phyloP scores from a whole-genome alignment of 2,888 invertebrate species.

The Rhagium mordax region DNA sequence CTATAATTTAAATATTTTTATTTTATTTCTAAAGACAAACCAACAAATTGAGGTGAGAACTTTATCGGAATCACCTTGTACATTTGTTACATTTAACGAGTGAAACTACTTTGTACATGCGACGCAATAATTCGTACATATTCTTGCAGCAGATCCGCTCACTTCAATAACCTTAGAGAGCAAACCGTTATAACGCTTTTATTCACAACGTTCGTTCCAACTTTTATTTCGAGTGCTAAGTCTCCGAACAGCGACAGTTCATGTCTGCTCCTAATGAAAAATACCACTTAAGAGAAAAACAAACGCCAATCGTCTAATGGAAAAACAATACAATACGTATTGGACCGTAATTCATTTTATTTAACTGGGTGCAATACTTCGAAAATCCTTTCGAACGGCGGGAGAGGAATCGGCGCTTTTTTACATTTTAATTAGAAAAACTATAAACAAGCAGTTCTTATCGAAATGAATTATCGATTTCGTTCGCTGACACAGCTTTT shows the following conservation, averaged over 20 bases:
- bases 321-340: slow-evolving; percentile 50
- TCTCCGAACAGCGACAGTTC: slow-evolving; percentile 33
- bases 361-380: slow-evolving; percentile 23
- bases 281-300: slow-evolving; percentile 48
- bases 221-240: slow-evolving; percentile 31
- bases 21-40: too few species aligned
- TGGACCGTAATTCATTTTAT: slow-evolving; percentile 48
- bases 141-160: slow-evolving; percentile 13
- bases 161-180: slow-evolving; percentile 34
- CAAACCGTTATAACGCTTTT: slow-evolving; percentile 43
- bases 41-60: too few species aligned
- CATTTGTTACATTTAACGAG: too few species aligned
- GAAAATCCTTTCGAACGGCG: slow-evolving; percentile 14
- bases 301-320: slow-evolving; percentile 51
- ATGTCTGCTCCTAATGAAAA: slow-evolving; percentile 49
- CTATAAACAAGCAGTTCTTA: background rate
- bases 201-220: slow-evolving; percentile 43
- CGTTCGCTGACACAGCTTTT: background rate
- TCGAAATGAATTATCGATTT: background rate
- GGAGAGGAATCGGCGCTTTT: background rate
- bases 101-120: background rate
- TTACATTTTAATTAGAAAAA: slow-evolving; percentile 22
- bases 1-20: too few species aligned
- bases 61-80: too few species aligned
- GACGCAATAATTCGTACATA: background rate